These are phyloP conservation scores for Eunapius fragilis DNA, from an alignment of 37 sponge, comb jelly and placozoan genomes.

Conservation along the genomic window DNA sequence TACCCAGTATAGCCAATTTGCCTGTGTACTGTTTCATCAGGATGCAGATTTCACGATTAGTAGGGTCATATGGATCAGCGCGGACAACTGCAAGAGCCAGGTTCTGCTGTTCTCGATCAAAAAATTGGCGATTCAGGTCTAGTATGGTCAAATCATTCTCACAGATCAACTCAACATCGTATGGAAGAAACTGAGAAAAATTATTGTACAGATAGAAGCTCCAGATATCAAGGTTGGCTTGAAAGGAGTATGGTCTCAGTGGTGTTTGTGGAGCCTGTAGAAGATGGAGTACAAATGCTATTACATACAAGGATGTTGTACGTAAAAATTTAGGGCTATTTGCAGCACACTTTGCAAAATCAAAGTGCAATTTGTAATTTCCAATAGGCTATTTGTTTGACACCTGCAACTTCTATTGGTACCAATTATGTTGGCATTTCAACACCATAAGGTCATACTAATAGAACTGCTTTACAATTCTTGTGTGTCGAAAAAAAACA, in stretches of 20 bases:
- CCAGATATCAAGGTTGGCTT: slow-evolving; percentile 82
- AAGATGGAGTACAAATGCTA: too few relatives aligned
- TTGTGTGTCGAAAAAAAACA: too few relatives aligned
- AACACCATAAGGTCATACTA: too few relatives aligned
- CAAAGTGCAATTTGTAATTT: too few relatives aligned
- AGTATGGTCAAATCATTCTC: slow-evolving; percentile 60
- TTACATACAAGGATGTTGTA: too few relatives aligned
- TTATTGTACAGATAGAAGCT: slow-evolving; percentile 63
- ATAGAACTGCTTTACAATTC: too few relatives aligned
- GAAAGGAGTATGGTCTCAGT: slow-evolving; percentile 67
- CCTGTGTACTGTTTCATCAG: slow-evolving; percentile 63
- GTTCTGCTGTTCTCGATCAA: slow-evolving; percentile 40
- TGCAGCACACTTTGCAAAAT: too few relatives aligned
- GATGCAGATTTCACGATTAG: slow-evolving; percentile 25
- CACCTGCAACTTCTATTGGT: too few relatives aligned
- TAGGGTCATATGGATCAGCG: slow-evolving; percentile 28
- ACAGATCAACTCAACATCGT: slow-evolving; percentile 74
- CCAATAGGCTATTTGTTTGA: too few relatives aligned
- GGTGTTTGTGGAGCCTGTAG: slow-evolving; percentile 13
- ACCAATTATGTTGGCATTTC: too few relatives aligned
- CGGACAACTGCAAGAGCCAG: neutral
- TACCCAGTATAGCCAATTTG: neutral
- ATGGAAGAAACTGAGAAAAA: slow-evolving; percentile 66
- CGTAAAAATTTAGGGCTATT: too few relatives aligned
- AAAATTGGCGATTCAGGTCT: slow-evolving; percentile 65